Percentiles rank a stretch among this genome's conserved stretches.
These are phyloP conservation scores for Drosophila subpulchrella DNA, from an alignment of 1,140 invertebrate species.

Conservation along the genomic window DNA sequence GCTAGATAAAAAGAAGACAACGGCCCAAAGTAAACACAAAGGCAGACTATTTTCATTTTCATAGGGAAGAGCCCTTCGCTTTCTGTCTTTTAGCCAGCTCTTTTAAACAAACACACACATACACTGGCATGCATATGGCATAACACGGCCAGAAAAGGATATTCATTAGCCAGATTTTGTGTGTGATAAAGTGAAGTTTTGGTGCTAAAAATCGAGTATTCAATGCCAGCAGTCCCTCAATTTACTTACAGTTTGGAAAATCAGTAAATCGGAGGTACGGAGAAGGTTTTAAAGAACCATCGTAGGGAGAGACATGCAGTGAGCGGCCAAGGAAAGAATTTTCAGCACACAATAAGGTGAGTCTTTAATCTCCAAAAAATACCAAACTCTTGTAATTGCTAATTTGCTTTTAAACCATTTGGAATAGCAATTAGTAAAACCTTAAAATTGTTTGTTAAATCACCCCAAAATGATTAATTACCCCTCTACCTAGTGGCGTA, in stretches of 20 bases:
- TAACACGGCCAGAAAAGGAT: conserved; percentile 32
- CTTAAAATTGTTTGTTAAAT: no score
- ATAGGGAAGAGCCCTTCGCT: conserved; percentile 6
- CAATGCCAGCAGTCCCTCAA: not conserved
- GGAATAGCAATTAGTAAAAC: no score
- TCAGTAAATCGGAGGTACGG: conserved; percentile 2
- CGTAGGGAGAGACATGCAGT: conserved; percentile 61
- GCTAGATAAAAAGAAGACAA: conserved; percentile 22
- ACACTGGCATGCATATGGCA: conserved; percentile 40
- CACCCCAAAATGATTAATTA: no score
- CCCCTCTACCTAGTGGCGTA: no score
- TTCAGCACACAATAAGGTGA: conserved; percentile 58
- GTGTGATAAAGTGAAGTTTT: conserved; percentile 50
- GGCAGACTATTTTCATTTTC: conserved; percentile 34
- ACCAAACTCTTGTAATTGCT: no score
- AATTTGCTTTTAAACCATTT: no score
- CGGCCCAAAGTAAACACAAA: conserved; percentile 37
- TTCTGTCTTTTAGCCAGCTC: conserved; percentile 17
- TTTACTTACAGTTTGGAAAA: conserved; percentile 36
- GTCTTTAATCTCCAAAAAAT: conserved; percentile 18
- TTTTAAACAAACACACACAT: conserved; percentile 19
- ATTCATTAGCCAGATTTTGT: conserved; percentile 28
- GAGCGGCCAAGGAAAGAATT: conserved; percentile 23
- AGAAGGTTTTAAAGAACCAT: conserved; percentile 24
- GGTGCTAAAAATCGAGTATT: conserved; percentile 17